These are phyloP conservation scores for Stegophylla sp. DNA, from an alignment of 2,888 invertebrate genomes.

Conservation along the genomic window DNA sequence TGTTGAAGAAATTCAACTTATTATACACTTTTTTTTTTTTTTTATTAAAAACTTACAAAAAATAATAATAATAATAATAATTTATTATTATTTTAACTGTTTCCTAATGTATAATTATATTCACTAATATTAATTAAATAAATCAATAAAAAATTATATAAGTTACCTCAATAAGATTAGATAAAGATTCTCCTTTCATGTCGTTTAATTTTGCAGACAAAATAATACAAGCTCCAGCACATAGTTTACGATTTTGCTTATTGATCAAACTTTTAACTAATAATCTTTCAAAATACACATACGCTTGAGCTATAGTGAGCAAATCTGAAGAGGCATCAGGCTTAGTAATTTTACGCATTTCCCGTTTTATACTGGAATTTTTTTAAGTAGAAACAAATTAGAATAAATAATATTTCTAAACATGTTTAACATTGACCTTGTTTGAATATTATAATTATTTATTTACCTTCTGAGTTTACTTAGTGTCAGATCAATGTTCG, in stretches of 20 bases:
- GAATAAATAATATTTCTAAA: no score
- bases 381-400: not conserved
- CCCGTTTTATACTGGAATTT: slow-evolving; percentile 82
- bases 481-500: slow-evolving; percentile 89
- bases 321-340: slow-evolving; percentile 87
- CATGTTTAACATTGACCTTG: not conserved
- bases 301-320: slow-evolving; percentile 92
- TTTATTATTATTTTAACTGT: slow-evolving; percentile 1
- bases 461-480: slow-evolving; percentile 91
- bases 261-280: slow-evolving; percentile 90
- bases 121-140: no score
- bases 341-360: slow-evolving; percentile 91
- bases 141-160: not conserved
- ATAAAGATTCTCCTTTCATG: slow-evolving; percentile 87
- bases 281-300: slow-evolving; percentile 97
- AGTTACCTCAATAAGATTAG: slow-evolving; percentile 84
- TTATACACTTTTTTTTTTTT: not conserved
- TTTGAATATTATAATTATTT: slow-evolving; percentile 7
- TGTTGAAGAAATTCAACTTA: no score
- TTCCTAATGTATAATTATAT: no score
- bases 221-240: slow-evolving; percentile 92
- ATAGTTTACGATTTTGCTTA: slow-evolving; percentile 92
- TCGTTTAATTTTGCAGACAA: slow-evolving; percentile 97
- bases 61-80: not conserved
- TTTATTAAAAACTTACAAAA: not conserved